A percentile compares a stretch with the other conserved stretches of the same genome.
Evolutionary conservation across 2,888 invertebrate species (phyloP).

Genomic region (Griposia aprilina): DNA sequence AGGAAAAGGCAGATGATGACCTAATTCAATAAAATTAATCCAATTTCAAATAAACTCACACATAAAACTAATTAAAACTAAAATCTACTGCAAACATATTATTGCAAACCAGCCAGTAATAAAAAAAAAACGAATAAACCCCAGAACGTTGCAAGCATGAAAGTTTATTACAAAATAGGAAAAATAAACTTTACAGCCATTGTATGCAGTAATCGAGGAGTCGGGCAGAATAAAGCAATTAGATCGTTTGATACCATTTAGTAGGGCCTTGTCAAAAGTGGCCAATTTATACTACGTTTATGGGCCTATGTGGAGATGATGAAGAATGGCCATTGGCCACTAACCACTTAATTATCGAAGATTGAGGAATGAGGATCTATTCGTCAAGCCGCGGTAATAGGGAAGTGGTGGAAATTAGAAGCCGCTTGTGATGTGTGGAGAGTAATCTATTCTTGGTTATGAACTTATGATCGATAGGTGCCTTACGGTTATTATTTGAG

Average conservation of each 20-base stretch:
- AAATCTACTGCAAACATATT: conserved; percentile 17
- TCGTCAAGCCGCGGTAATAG: conserved; percentile 14
- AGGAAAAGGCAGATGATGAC: background rate
- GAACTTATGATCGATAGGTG: conserved; percentile 32
- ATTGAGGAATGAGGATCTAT: conserved; percentile 38
- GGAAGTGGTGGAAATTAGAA: conserved; percentile 39
- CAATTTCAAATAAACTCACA: conserved; percentile 1
- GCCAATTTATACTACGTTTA: conserved; percentile 59
- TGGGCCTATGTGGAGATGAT: conserved; percentile 36
- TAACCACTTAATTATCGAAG: conserved; percentile 65
- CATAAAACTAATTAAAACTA: conserved; percentile 17
- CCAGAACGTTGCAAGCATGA: conserved; percentile 53
- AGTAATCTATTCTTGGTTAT: conserved; percentile 26
- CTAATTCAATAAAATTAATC: conserved; percentile 9
- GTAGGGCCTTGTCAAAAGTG: conserved; percentile 56
- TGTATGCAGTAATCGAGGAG: conserved; percentile 61
- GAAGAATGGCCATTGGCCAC: conserved; percentile 47
- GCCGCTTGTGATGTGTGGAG: conserved; percentile 41
- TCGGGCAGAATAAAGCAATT: conserved; percentile 67
- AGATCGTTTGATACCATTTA: conserved; percentile 68
- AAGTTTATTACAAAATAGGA: conserved; percentile 62
- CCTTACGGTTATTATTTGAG: conserved; percentile 25
- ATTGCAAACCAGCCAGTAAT: conserved; percentile 17
- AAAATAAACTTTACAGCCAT: conserved; percentile 62
- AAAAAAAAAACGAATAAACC: conserved; percentile 43